Percentiles rank a stretch among this genome's conserved stretches.
Conservation (phyloP, 2,888 invertebrate genomes). For the Sericinus montela region DNA sequence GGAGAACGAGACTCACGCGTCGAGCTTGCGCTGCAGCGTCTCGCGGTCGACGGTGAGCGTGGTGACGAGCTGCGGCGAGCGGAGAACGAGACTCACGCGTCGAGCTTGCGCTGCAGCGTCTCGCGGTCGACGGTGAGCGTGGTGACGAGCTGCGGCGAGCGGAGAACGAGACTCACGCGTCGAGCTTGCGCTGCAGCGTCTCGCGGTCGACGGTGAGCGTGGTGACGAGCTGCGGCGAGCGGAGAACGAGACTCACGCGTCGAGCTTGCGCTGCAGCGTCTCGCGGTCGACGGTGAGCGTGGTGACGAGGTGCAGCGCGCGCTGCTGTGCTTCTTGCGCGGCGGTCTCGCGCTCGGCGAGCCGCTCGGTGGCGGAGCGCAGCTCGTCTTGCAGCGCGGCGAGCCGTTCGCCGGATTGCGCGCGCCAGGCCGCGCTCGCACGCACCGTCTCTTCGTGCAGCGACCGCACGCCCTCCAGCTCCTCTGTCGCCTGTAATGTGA, state of each 20-base stretch:
- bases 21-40: constrained; percentile 61
- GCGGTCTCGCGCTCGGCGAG: constrained; percentile 20
- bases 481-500: constrained; percentile 50
- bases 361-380: constrained; percentile 21
- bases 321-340: constrained; percentile 35
- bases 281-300: constrained; percentile 64
- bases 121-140: not conserved
- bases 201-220: not conserved
- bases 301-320: constrained; percentile 57
- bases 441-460: constrained; percentile 70
- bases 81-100: too few species aligned
- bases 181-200: too few species aligned
- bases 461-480: constrained; percentile 72
- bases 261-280: constrained; percentile 60
- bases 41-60: constrained; percentile 64
- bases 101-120: too few species aligned
- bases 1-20: too few species aligned
- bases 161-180: constrained; percentile 43
- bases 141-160: too few species aligned
- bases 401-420: constrained; percentile 29
- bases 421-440: constrained; percentile 53
- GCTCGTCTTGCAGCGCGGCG: constrained; percentile 30
- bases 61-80: constrained; percentile 57
- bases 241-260: constrained; percentile 43
- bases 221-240: too few species aligned